phyloP scores from a whole-genome alignment of 2,113 vertebrate species.

The Poeciliopsis retropinna region DNA sequence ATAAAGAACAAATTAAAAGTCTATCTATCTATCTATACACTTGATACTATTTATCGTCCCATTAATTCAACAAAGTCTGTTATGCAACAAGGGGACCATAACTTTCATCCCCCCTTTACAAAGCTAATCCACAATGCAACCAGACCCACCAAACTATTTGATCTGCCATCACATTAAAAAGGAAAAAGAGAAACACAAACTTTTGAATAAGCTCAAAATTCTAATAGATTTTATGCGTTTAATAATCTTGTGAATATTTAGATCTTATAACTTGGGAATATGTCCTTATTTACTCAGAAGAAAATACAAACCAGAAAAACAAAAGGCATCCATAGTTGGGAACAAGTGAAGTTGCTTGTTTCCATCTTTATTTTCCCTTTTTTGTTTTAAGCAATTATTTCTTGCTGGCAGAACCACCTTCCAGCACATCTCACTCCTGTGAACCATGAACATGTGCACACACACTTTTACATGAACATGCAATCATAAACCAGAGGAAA shows the following conservation, averaged over 20 bases:
- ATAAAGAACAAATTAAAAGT: no score
- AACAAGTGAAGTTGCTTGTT: no score
- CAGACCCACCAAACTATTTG: neutral
- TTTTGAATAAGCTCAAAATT: no score
- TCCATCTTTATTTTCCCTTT: neutral
- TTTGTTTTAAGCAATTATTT: neutral
- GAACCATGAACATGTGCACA: neutral
- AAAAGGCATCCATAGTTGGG: neutral
- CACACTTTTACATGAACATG: neutral
- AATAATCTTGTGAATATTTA: neutral
- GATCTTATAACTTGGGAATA: neutral
- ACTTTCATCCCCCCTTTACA: neutral
- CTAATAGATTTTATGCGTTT: neutral
- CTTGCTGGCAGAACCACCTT: neutral
- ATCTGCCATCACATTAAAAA: neutral
- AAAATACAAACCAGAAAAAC: neutral
- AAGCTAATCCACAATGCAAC: neutral
- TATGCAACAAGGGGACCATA: no score
- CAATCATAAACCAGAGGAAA: constrained; percentile 22
- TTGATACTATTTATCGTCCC: no score
- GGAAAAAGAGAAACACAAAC: neutral
- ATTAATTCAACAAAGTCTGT: no score
- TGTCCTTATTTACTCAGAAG: neutral
- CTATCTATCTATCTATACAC: no score
- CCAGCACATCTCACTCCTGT: neutral